Evolutionary conservation across 2,113 vertebrate species (phyloP).

Genomic region (Mesitornis unicolor): DNA sequence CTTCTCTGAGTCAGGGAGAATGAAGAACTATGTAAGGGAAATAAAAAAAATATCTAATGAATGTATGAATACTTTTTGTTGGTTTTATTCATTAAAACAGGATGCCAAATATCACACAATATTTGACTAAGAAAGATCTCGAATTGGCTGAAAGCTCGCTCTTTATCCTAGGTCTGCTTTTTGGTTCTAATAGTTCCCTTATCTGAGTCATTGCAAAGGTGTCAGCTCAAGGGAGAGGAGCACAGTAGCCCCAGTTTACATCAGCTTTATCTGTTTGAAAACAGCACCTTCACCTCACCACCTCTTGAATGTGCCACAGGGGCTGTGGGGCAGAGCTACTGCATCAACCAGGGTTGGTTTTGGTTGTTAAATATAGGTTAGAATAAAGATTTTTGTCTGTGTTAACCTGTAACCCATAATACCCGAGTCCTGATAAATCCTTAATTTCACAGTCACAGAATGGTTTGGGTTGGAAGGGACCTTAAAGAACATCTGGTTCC

Average conservation of each 20-base stretch:
- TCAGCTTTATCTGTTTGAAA: neutral
- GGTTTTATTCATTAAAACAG: neutral
- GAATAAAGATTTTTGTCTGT: neutral
- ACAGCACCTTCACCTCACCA: neutral
- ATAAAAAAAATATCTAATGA: neutral
- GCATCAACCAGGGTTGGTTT: neutral
- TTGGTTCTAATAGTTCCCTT: neutral
- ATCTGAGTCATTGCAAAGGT: neutral
- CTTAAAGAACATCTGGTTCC: too few relatives aligned
- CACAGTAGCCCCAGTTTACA: neutral
- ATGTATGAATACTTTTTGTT: neutral
- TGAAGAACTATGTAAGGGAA: neutral
- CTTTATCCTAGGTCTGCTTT: neutral
- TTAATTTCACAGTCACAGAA: too few relatives aligned
- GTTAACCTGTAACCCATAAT: neutral
- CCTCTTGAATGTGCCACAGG: neutral
- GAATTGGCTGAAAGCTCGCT: neutral
- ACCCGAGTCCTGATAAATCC: neutral
- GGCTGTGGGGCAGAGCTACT: neutral
- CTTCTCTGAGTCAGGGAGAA: neutral
- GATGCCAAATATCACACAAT: neutral
- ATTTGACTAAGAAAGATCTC: neutral
- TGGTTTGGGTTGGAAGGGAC: too few relatives aligned
- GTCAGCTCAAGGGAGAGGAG: neutral
- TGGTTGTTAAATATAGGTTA: neutral